These are phyloP conservation scores for Drosophila ananassae DNA, from an alignment of 1,140 invertebrate species.

Conservation along the genomic window DNA sequence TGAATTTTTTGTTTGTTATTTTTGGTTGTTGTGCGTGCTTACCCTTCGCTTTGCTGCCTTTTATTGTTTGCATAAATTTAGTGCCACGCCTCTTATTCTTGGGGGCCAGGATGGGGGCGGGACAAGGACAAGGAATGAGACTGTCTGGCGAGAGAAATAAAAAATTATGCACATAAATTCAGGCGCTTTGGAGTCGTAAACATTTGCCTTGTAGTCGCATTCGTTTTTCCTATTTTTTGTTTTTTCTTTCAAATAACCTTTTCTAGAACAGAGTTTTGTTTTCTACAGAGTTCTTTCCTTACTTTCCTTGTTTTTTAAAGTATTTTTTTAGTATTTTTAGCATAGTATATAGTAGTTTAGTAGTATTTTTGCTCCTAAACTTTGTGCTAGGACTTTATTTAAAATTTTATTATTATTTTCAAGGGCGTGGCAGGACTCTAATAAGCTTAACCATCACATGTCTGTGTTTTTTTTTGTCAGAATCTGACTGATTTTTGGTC, in stretches of 20 bases:
- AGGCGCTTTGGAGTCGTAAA: constrained; percentile 64
- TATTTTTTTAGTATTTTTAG: constrained; percentile 27
- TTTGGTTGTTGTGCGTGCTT: constrained; percentile 4
- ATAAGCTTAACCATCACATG: background rate
- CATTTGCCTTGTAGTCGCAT: constrained; percentile 43
- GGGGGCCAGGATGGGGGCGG: background rate
- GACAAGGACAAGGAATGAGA: background rate
- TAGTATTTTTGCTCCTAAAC: no score
- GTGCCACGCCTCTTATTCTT: constrained; percentile 46
- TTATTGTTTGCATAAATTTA: constrained; percentile 56
- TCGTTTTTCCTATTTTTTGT: constrained; percentile 2
- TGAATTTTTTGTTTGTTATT: background rate
- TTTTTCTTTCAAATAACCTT: constrained; percentile 3
- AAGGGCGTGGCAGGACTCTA: background rate
- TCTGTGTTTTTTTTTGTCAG: background rate
- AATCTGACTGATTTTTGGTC: no score
- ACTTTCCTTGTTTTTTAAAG: constrained; percentile 16
- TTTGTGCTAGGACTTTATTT: constrained; percentile 37
- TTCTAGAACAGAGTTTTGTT: constrained; percentile 16
- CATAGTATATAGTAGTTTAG: no score
- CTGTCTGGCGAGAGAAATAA: constrained; percentile 56
- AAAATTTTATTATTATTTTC: constrained; percentile 17
- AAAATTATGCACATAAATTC: constrained; percentile 81
- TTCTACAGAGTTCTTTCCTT: constrained; percentile 43
- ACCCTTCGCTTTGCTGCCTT: constrained; percentile 28